phyloP scores from a whole-genome alignment of 2,113 vertebrate genomes.

The Platichthys stellatus region DNA sequence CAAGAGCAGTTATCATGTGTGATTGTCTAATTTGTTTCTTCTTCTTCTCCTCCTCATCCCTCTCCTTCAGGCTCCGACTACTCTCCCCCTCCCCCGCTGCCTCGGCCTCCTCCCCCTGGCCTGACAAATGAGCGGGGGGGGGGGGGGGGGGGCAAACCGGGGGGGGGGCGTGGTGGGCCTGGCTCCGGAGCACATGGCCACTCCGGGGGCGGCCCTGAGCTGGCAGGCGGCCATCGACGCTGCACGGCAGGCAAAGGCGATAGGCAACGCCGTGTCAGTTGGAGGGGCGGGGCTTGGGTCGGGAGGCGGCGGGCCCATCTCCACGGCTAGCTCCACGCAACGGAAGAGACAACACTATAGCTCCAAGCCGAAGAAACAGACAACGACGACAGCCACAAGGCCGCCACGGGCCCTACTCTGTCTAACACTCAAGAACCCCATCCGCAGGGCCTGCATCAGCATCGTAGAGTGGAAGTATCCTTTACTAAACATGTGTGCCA shows the following conservation, averaged over 20 bases:
- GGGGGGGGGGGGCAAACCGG: slow-evolving; percentile 72
- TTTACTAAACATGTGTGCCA: slow-evolving; percentile 66
- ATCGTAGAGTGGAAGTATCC: slow-evolving; percentile 99
- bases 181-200: slow-evolving; percentile 95
- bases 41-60: slow-evolving; percentile 1
- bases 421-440: slow-evolving; percentile 97
- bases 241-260: slow-evolving; percentile 95
- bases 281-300: slow-evolving; percentile 68
- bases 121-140: slow-evolving; percentile 87
- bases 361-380: slow-evolving; percentile 97
- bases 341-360: slow-evolving; percentile 94
- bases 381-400: slow-evolving; percentile 89
- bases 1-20: not conserved
- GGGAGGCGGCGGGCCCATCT: slow-evolving; percentile 89
- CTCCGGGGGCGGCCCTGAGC: slow-evolving; percentile 92
- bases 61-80: slow-evolving; percentile 92
- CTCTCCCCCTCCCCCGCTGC: slow-evolving; percentile 91
- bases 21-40: slow-evolving; percentile 33
- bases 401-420: slow-evolving; percentile 96
- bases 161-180: slow-evolving; percentile 87
- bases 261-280: slow-evolving; percentile 84
- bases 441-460: slow-evolving; percentile 97
- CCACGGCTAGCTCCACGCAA: slow-evolving; percentile 95
- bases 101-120: slow-evolving; percentile 80
- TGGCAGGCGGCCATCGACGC: slow-evolving; percentile 99